Conservation (phyloP, 2,113 vertebrate species). For the Siniperca chuatsi region DNA sequence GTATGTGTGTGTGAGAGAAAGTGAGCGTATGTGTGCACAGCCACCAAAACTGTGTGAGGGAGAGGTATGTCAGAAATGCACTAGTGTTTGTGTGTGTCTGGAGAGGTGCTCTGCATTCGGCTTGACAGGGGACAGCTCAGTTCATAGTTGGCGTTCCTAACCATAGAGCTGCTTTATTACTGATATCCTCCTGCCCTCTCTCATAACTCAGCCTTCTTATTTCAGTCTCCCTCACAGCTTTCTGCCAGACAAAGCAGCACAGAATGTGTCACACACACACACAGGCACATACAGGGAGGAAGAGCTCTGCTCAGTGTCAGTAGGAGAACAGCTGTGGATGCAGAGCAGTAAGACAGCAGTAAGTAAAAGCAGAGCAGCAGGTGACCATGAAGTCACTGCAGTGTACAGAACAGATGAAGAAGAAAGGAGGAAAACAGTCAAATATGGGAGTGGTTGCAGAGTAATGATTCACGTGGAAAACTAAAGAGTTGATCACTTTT, state of each 20-base stretch:
- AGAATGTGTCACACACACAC: slow-evolving; percentile 41
- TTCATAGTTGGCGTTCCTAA: slow-evolving; percentile 77
- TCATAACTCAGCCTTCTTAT: slow-evolving; percentile 75
- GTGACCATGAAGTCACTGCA: slow-evolving; percentile 62
- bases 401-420: slow-evolving; percentile 40
- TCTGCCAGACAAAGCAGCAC: slow-evolving; percentile 63
- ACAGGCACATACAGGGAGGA: not conserved
- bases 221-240: slow-evolving; percentile 58
- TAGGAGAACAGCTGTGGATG: slow-evolving; percentile 66
- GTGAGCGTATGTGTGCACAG: slow-evolving; percentile 12
- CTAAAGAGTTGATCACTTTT: not conserved
- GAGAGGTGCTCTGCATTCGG: slow-evolving; percentile 60
- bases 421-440: slow-evolving; percentile 9
- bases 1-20: slow-evolving; percentile 22
- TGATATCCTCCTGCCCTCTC: slow-evolving; percentile 76
- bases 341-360: slow-evolving; percentile 44
- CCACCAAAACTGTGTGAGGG: slow-evolving; percentile 6
- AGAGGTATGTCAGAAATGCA: slow-evolving; percentile 73
- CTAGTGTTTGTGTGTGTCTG: slow-evolving; percentile 40
- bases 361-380: slow-evolving; percentile 69
- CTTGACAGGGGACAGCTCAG: slow-evolving; percentile 61
- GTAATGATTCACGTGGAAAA: slow-evolving; percentile 11
- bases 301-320: slow-evolving; percentile 56
- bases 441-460: not conserved
- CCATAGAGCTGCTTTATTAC: slow-evolving; percentile 73